Evolutionary conservation across 2,113 vertebrate species (phyloP), one percentile per base, ranked within the genome.

Genomic region (Chascanopsetta lugubris): DNA sequence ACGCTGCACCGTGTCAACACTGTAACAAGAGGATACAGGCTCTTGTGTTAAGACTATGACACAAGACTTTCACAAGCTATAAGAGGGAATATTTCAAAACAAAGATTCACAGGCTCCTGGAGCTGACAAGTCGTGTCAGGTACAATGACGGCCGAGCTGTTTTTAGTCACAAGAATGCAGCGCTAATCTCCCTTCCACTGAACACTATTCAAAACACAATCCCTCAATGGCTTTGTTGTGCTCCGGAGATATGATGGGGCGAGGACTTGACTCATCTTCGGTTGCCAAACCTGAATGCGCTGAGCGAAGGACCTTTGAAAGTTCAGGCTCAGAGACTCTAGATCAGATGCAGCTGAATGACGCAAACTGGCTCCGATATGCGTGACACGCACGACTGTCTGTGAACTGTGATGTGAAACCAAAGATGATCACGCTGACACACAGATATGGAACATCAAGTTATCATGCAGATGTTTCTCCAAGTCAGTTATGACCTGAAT

Each of bases 31-130:
- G 50, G 50, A 77, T 29, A 22, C 25, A 40, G 12, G 49, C 45
- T 46, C 46, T 22, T 42, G 61, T 21, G 45, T 60, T 40, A 20
- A 26, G 64, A 29, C 34, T 40, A 43, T 75, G 77, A 66, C 61
- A 55, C 58, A 83, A 75, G 60, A 64, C 18, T 72, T 76, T 51
- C 9, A 36, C 20, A 79, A 75, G 56, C 4, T 5, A 27, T 20
- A 34, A 27, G n/a, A 36, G 27, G 32, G 45, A 48, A 26, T 9
- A 61, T 79, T 72, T 79, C 75, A 67, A 69, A 69, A 85, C 3
- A 42, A 15, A 24, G 21, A 60, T 38, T 18, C 9, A 6, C 21
- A 15, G 13, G 26, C 15, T 32, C 17, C 8, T 3, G 13, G 32
- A 66, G 56, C 20, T n/a, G 53, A 48, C 46, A 34, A 6, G 25